Conservation (phyloP, 2,888 invertebrate species). For the Aphrophora alni region DNA sequence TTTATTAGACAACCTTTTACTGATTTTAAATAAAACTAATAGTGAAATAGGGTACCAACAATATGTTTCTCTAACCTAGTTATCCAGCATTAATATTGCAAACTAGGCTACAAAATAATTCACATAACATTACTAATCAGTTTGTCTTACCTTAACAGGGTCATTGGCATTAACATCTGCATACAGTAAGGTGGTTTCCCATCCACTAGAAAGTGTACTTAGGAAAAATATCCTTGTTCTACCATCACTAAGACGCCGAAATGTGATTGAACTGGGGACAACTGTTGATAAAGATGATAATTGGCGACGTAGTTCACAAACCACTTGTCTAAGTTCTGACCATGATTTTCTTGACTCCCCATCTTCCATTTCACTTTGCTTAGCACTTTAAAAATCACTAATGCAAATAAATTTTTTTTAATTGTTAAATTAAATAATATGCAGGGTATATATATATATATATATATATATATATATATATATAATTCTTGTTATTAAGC, state of each 20-base stretch:
- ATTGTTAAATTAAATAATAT: no score
- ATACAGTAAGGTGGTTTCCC: constrained; percentile 88
- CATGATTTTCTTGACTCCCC: constrained; percentile 61
- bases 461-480: no score
- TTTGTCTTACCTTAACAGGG: constrained; percentile 42
- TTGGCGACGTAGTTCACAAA: constrained; percentile 80
- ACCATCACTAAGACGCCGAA: constrained; percentile 78
- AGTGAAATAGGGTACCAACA: no score
- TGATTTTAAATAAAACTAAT: no score
- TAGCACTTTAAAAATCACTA: neutral
- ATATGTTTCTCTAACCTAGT: no score
- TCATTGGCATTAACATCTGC: constrained; percentile 69
- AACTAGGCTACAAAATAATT: no score
- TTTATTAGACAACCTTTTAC: no score
- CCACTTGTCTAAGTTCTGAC: constrained; percentile 81
- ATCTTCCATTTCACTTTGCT: constrained; percentile 46
- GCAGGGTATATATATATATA: no score
- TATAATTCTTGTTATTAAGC: no score
- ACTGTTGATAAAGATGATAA: constrained; percentile 79
- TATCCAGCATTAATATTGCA: no score
- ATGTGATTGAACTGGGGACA: constrained; percentile 83
- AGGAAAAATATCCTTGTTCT: constrained; percentile 88
- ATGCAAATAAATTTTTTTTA: no score
- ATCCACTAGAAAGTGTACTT: constrained; percentile 84
- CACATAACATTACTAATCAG: no score